A percentile compares a stretch with the other conserved stretches of the same genome.
Evolutionary conservation across 2,888 invertebrate genomes (phyloP).

Genomic region (Conistra vaccinii): DNA sequence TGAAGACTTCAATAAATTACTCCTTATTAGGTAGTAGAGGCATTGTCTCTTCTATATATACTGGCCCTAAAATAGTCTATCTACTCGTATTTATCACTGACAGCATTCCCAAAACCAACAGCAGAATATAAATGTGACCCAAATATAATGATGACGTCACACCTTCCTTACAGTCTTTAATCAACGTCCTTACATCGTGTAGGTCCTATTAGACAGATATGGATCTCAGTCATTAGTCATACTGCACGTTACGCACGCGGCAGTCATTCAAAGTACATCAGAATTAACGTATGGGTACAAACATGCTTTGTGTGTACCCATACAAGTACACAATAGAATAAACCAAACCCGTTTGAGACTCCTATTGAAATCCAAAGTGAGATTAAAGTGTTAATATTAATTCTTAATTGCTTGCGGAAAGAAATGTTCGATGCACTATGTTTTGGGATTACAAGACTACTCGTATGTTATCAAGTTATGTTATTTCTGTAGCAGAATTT

Average conservation of each 20-base stretch:
- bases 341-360: conserved; percentile 35
- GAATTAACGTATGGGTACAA: not conserved
- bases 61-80: conserved; percentile 14
- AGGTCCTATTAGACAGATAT: conserved; percentile 57
- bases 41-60: conserved; percentile 8
- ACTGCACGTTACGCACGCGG: conserved; percentile 52
- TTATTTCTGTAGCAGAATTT: not conserved
- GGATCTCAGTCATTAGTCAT: conserved; percentile 52
- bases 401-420: conserved; percentile 39
- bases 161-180: conserved; percentile 1
- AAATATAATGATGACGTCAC: conserved; percentile 13
- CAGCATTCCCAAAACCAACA: conserved; percentile 10
- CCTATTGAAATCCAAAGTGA: conserved; percentile 48
- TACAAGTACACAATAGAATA: conserved; percentile 53
- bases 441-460: not conserved
- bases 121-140: conserved; percentile 23
- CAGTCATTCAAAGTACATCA: conserved; percentile 42
- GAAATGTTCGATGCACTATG: conserved; percentile 9
- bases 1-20: conserved; percentile 22
- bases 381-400: conserved; percentile 41
- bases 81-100: not conserved
- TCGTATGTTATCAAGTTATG: not conserved
- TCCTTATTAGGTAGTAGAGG: not conserved
- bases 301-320: conserved; percentile 37
- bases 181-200: conserved; percentile 27